phyloP scores from a whole-genome alignment of 2,888 invertebrate species.

The Mythimna pallens region DNA sequence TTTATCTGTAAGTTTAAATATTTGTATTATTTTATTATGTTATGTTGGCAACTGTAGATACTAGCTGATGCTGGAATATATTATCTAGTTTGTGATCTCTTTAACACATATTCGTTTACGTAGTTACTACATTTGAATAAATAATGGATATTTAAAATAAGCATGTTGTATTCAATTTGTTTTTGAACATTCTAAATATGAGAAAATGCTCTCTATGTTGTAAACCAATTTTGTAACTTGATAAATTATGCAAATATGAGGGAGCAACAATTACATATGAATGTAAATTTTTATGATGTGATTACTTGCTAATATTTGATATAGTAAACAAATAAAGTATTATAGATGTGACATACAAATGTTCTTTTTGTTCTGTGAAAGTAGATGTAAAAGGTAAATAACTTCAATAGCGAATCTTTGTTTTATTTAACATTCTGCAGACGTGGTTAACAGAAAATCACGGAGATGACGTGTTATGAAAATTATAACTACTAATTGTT shows the following conservation, averaged over 20 bases:
- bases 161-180: conserved; percentile 36
- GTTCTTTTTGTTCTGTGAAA: conserved; percentile 42
- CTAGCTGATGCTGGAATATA: conserved; percentile 66
- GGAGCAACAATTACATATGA: conserved; percentile 54
- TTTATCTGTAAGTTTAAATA: conserved; percentile 56
- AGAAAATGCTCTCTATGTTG: conserved; percentile 61
- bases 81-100: conserved; percentile 83
- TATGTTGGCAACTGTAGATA: conserved; percentile 71
- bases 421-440: conserved; percentile 62
- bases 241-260: conserved; percentile 41
- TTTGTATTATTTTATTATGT: conserved; percentile 55
- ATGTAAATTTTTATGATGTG: conserved; percentile 45
- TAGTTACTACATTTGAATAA: conserved; percentile 46
- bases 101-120: conserved; percentile 42
- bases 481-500: conserved; percentile 41
- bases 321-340: conserved; percentile 59
- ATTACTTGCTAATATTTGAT: conserved; percentile 56
- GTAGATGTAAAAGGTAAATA: conserved; percentile 57
- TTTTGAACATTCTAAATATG: conserved; percentile 40
- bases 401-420: conserved; percentile 48
- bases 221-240: conserved; percentile 46
- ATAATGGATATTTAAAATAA: conserved; percentile 47
- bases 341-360: conserved; percentile 45
- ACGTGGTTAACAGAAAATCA: conserved; percentile 54
- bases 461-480: conserved; percentile 24